These are phyloP conservation scores for Odontomachus brunneus DNA, from an alignment of 1,140 invertebrate species.

Conservation along the genomic window DNA sequence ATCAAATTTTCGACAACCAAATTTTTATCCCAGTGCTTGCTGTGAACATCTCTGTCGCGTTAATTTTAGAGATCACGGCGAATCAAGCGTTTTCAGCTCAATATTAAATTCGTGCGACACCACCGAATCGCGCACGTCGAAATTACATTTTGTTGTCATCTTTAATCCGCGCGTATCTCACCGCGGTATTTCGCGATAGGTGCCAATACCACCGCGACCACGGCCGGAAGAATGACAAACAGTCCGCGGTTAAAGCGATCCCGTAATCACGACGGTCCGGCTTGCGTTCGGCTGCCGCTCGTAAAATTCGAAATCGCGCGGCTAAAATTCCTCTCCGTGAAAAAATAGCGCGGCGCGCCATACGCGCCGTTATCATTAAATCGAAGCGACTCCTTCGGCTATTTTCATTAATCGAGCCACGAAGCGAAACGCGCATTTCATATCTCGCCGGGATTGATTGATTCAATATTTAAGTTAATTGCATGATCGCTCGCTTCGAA, in stretches of 20 bases:
- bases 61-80: not conserved
- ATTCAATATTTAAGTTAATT: constrained; percentile 74
- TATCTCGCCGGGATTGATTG: constrained; percentile 59
- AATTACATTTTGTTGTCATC: not conserved
- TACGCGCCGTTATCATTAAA: constrained; percentile 50
- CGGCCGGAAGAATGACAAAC: not conserved
- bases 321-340: constrained; percentile 8
- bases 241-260: not conserved
- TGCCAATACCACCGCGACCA: not conserved
- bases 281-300: not conserved
- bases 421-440: constrained; percentile 67
- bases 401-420: constrained; percentile 73
- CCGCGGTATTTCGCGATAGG: not conserved
- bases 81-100: not conserved
- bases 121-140: too few relatives aligned
- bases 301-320: constrained; percentile 41
- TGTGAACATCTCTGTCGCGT: not conserved
- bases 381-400: constrained; percentile 70
- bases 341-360: constrained; percentile 19
- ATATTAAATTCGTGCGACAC: too few relatives aligned
- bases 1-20: too few relatives aligned
- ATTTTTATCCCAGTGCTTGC: too few relatives aligned
- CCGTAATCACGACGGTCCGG: not conserved
- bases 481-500: not conserved
- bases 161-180: too few relatives aligned